Evolutionary conservation across 2,797 vertebrate species (phyloP).

Genomic region (Ispidina lecontei): DNA sequence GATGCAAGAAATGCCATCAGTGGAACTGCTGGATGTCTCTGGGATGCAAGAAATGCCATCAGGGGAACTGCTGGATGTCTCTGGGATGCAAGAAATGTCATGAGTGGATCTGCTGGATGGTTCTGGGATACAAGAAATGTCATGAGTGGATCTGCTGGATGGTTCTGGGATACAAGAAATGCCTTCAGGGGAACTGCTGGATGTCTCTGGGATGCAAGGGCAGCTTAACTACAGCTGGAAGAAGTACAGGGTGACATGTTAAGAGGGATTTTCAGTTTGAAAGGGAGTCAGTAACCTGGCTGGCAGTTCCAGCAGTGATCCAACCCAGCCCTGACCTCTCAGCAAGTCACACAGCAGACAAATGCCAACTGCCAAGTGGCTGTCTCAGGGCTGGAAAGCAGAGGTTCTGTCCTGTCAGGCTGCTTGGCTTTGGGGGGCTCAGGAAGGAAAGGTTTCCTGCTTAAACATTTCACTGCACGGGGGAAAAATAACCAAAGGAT

Average conservation of each 20-base stretch:
- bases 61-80: too few relatives aligned
- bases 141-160: too few relatives aligned
- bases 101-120: too few relatives aligned
- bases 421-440: not conserved
- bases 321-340: not conserved
- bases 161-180: too few relatives aligned
- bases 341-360: not conserved
- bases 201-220: not conserved
- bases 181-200: not conserved
- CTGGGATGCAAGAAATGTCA: too few relatives aligned
- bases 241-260: not conserved
- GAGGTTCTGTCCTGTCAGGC: not conserved
- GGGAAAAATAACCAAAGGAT: fast-evolving
- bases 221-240: not conserved
- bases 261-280: not conserved
- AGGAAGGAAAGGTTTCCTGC: not conserved
- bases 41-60: too few relatives aligned
- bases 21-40: too few relatives aligned
- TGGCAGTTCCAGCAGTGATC: not conserved
- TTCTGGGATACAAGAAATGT: too few relatives aligned
- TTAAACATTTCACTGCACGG: not conserved
- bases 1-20: too few relatives aligned
- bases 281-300: not conserved
- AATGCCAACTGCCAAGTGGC: not conserved
- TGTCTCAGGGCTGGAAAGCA: not conserved